Evolutionary conservation across 2,113 vertebrate species (phyloP), one percentile per base, ranked within the genome.

Genomic region (Dryoscopus gambensis): DNA sequence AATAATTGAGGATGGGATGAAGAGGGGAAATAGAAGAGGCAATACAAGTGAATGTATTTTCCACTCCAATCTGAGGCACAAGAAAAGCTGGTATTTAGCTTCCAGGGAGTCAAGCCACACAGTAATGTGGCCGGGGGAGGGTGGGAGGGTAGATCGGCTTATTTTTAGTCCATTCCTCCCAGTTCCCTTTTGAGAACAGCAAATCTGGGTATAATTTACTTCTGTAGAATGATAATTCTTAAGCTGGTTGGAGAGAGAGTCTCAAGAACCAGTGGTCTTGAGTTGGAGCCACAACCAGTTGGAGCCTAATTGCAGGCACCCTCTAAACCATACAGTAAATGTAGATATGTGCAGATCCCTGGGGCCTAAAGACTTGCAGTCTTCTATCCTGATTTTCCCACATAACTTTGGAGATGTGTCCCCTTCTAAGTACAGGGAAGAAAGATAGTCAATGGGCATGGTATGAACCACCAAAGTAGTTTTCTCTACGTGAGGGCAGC

Each of bases 391-490:
- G 40, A 46, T 25, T 84, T 57, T 57, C 39, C 55, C n/a, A 15
- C 13, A 10, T 6, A 24, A 25, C 19, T 42, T 35, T 0, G 0
- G 59, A 56, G 19, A 31, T 5, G 7, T 8, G 31, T 37, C 40
- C 6, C 15, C 11, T 3, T 56, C 22, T 9, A 47, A 25, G 9
- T 30, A 15, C 11, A 31, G 35, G 23, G 42, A 74, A 13, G 22
- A 57, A 24, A 30, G 31, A 7, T 1, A 31, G 18, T 10, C 73
- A 14, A 20, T 8, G 37, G 17, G 37, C 24, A 28, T 8, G 31
- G 21, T 17, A 8, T 27, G 40, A 81, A 19, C 27, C 53, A 25
- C 44, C 37, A 31, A 40, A 65, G 55, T 1, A 5, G 7, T 37
- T 68, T 64, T 55, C 28, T 49, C 18, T 70, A 5, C 33, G 60